Conservation (phyloP, 2,888 invertebrate genomes). For the Tineola bisselliella region DNA sequence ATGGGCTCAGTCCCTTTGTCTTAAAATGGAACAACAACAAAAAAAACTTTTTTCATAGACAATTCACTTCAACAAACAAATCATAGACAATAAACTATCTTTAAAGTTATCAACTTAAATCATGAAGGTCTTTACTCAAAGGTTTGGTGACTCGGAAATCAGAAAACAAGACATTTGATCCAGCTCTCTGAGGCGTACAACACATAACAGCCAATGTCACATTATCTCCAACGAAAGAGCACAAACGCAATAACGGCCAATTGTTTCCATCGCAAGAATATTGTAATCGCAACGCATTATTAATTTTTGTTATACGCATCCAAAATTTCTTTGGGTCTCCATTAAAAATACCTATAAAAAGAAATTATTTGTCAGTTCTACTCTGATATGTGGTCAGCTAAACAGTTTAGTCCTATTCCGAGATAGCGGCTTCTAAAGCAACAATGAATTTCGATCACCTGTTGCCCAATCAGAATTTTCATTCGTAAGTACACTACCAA, state of each 20-base stretch:
- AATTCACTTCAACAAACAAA: too few species aligned
- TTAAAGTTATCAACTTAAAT: constrained; percentile 9
- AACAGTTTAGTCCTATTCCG: too few species aligned
- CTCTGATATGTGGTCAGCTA: too few species aligned
- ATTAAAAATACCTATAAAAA: constrained; percentile 36
- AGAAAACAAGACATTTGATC: constrained; percentile 36
- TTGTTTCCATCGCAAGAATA: constrained; percentile 37
- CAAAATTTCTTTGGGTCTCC: constrained; percentile 45
- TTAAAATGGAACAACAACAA: too few species aligned
- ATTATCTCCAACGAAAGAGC: constrained; percentile 24
- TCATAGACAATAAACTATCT: too few species aligned
- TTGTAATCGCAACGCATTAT: constrained; percentile 38
- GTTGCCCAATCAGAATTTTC: constrained; percentile 49
- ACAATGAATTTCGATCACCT: constrained; percentile 21
- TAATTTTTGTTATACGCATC: constrained; percentile 36
- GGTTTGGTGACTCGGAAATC: constrained; percentile 30
- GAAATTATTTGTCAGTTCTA: neutral
- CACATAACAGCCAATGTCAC: constrained; percentile 41
- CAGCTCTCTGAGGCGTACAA: constrained; percentile 40
- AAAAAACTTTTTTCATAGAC: too few species aligned
- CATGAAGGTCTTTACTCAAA: constrained; percentile 38
- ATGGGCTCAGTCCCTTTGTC: too few species aligned
- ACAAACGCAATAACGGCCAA: constrained; percentile 40
- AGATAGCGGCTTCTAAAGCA: too few species aligned
- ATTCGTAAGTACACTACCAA: constrained; percentile 45